Conservation (phyloP, 2,888 invertebrate species). For the Rhagonycha fulva region DNA sequence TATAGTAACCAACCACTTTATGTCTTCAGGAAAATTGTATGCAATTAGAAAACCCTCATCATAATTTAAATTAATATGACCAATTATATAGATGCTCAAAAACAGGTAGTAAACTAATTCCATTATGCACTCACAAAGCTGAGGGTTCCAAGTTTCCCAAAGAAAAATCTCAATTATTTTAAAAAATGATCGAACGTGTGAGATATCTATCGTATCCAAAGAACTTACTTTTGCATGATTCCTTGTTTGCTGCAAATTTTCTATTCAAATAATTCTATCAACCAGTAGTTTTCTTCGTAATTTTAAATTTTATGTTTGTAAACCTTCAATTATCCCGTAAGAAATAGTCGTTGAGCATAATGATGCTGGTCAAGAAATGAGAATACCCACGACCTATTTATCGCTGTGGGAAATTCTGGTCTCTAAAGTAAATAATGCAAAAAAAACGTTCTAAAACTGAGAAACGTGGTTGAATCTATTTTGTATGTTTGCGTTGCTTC, state of each 20-base stretch:
- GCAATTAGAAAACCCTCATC: conserved; percentile 12
- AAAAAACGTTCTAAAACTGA: no score
- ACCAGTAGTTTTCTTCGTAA: neutral
- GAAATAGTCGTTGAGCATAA: neutral
- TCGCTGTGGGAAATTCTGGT: neutral
- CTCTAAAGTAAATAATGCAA: neutral
- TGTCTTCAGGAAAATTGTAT: conserved; percentile 5
- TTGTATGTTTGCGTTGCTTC: no score
- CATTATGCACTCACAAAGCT: neutral
- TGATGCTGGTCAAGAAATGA: neutral
- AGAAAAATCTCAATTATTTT: neutral
- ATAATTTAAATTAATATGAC: neutral
- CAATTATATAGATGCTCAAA: neutral
- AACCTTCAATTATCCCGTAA: neutral
- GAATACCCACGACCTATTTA: neutral
- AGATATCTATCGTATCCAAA: no score
- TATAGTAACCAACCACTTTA: conserved; percentile 5
- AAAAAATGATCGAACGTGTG: no score
- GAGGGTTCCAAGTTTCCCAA: neutral
- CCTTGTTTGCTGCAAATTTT: neutral
- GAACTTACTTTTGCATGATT: neutral
- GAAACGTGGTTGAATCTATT: no score
- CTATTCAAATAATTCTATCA: neutral
- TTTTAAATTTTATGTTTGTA: neutral
- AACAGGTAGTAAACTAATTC: neutral